Conservation (phyloP, 1,140 invertebrate species). For the Listronotus bonariensis region DNA sequence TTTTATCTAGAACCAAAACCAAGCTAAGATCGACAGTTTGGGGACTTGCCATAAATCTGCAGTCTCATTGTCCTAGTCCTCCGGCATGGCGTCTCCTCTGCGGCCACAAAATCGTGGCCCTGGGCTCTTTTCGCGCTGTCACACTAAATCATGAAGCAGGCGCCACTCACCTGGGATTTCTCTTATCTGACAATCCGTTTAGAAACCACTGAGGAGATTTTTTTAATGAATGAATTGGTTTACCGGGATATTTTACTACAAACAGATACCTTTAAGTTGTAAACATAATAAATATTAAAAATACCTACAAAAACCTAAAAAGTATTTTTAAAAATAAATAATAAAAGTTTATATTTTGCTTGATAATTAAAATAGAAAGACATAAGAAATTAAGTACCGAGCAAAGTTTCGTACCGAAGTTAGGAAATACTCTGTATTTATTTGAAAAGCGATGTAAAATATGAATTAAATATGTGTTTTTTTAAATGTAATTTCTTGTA, state of each 20-base stretch:
- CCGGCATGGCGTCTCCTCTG: slow-evolving; percentile 23
- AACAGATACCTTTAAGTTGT: too few relatives aligned
- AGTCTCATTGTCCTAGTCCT: slow-evolving; percentile 31
- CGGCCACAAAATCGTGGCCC: slow-evolving; percentile 27
- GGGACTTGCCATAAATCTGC: slow-evolving; percentile 32
- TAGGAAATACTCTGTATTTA: too few relatives aligned
- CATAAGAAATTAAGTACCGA: too few relatives aligned
- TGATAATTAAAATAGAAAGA: too few relatives aligned
- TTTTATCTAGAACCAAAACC: slow-evolving; percentile 16
- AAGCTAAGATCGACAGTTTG: slow-evolving; percentile 22
- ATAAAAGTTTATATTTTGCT: too few relatives aligned
- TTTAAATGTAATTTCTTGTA: too few relatives aligned
- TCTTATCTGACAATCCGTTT: slow-evolving; percentile 29
- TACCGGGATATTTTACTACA: neutral
- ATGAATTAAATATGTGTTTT: too few relatives aligned
- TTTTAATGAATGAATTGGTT: slow-evolving; percentile 25
- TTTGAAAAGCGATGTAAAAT: too few relatives aligned
- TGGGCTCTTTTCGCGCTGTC: slow-evolving; percentile 33
- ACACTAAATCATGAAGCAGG: slow-evolving; percentile 35
- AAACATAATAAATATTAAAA: too few relatives aligned
- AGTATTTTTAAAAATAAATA: too few relatives aligned
- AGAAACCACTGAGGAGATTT: slow-evolving; percentile 16
- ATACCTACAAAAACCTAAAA: too few relatives aligned
- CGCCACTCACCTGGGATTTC: slow-evolving; percentile 28
- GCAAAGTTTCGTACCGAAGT: too few relatives aligned